These are phyloP conservation scores for Homarus gammarus DNA, from an alignment of 2,888 invertebrate genomes.

Conservation along the genomic window DNA sequence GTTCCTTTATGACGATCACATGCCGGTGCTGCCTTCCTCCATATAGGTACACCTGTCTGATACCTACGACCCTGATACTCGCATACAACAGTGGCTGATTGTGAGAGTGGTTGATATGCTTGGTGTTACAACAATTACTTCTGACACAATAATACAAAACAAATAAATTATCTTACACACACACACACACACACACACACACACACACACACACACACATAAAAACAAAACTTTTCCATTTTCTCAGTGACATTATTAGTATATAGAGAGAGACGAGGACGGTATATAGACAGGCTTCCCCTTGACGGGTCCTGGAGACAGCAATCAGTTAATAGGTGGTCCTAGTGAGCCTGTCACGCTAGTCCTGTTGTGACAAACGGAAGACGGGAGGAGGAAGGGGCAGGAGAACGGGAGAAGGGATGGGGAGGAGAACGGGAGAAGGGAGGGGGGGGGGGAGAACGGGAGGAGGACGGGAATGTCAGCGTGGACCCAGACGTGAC, in stretches of 20 bases:
- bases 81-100: no score
- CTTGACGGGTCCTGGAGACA: neutral
- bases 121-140: no score
- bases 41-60: no score
- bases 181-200: neutral
- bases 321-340: neutral
- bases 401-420: neutral
- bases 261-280: no score
- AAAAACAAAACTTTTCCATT: neutral
- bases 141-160: no score
- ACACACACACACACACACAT: conserved; percentile 3
- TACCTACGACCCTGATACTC: no score
- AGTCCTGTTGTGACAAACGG: neutral
- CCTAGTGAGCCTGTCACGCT: neutral
- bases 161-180: neutral
- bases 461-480: no score
- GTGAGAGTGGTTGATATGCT: no score
- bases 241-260: no score
- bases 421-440: neutral
- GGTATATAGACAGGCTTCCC: neutral
- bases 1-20: no score
- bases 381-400: neutral
- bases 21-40: no score
- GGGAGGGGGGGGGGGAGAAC: neutral
- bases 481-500: no score